phyloP scores from a whole-genome alignment of 2,113 vertebrate species.

The Apus apus region DNA sequence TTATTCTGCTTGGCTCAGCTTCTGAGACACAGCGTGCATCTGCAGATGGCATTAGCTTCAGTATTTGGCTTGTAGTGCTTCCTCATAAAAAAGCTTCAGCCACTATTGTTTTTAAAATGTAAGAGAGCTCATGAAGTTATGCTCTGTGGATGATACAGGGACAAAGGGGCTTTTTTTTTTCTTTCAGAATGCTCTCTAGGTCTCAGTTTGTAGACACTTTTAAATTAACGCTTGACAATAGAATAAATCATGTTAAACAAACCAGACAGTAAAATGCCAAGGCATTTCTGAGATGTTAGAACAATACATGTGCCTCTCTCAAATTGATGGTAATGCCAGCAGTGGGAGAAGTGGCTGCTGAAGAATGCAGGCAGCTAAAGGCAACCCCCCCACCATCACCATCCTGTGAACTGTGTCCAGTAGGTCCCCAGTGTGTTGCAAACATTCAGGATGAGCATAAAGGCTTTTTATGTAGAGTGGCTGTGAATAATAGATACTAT shows the following conservation, averaged over 20 bases:
- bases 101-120: neutral
- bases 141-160: neutral
- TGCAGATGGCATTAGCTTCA: neutral
- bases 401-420: neutral
- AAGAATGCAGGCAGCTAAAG: neutral
- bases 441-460: neutral
- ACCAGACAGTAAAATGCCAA: neutral
- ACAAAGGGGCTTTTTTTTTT: neutral
- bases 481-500: slow-evolving; percentile 1
- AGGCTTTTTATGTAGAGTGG: slow-evolving; percentile 20
- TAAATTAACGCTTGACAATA: neutral
- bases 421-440: neutral
- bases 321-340: neutral
- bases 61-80: neutral
- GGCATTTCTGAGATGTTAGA: neutral
- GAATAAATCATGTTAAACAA: neutral
- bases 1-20: slow-evolving; percentile 7
- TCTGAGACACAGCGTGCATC: neutral
- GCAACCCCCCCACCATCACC: neutral
- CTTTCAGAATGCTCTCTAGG: neutral
- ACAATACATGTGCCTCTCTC: neutral
- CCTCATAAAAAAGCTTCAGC: neutral
- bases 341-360: neutral
- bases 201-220: neutral
- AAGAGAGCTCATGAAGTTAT: neutral